phyloP scores from a whole-genome alignment of 2,113 vertebrate species.

The Mormyrus lacerda region DNA sequence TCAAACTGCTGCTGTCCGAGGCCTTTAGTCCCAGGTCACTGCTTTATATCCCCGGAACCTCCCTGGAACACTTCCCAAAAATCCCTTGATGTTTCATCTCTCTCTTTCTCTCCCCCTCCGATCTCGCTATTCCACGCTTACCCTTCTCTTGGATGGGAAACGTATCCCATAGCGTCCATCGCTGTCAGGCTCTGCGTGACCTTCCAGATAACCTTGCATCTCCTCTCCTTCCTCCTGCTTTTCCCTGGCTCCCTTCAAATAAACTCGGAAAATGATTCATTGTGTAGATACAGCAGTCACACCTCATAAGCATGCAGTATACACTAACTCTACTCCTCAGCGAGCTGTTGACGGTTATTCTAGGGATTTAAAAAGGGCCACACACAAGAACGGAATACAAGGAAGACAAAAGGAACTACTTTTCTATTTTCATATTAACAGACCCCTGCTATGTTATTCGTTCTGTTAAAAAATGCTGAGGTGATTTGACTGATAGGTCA shows the following conservation, averaged over 20 bases:
- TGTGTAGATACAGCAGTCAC: background rate
- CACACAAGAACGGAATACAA: background rate
- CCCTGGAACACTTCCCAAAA: background rate
- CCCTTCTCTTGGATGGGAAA: background rate
- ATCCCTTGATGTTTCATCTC: background rate
- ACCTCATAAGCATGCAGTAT: background rate
- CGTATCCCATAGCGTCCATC: background rate
- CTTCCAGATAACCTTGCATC: background rate
- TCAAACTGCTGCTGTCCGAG: constrained; percentile 21
- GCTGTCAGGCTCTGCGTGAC: background rate
- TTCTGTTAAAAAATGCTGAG: background rate
- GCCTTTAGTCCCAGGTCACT: constrained; percentile 16
- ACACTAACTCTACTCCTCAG: background rate
- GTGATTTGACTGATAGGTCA: background rate
- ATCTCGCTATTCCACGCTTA: background rate
- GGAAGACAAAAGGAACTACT: background rate
- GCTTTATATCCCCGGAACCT: background rate
- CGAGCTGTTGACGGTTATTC: background rate
- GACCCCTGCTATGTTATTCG: background rate
- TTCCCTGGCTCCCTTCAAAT: background rate
- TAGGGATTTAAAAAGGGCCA: background rate
- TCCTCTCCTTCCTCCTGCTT: background rate
- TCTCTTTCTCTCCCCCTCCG: background rate
- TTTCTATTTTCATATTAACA: background rate
- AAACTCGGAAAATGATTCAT: background rate